Base-by-base conservation (phyloP, 2,113 vertebrate genomes). In the Lasiurus cinereus region DNA sequence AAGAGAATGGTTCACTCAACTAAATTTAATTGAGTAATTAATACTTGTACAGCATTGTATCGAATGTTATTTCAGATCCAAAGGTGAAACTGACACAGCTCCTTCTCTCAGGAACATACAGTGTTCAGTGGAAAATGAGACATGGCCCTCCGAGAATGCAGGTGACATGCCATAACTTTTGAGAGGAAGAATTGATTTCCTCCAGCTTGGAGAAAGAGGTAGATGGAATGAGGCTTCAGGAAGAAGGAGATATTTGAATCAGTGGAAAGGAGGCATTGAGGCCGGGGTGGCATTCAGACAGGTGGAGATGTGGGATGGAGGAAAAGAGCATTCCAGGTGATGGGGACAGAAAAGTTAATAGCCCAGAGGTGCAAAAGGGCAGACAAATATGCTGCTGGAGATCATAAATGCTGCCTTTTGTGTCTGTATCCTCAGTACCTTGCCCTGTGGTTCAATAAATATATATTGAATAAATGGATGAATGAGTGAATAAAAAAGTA, bases 271-370 rank as follows among this genome's bases (percentile, higher is more conserved):
- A 36, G 19, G 46, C 29, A 43, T 21, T 80, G 69, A 69, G 52
- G 24, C 76, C 5, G 4, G 29, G 46, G 16, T 14, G 8, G 66
- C 86, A 88, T 52, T 33, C 11, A 29, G 24, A 31, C 54, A 86
- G 36, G 16, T 43, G 24, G 79, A 54, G 19, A 93, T 3, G 67
- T 14, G 54, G 56, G 0, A 0, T 15, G 48, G 0, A 0, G n/a
- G 48, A 90, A 87, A 72, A 80, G 67, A 83, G 19, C n/a, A 24
- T n/a, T 83, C n/a, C n/a, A 69, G 27, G 18, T 0, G 0, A 19
- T 24, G 19, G 33, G 33, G 19, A 50, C 33, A 80, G 90, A 62
- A 82, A 90, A 27, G 22, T 77, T 62, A 70, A 67, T 77, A 56
- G 78, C 39, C 46, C 67, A 88, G 43, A 52, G 46, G 13, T 50